phyloP scores from a whole-genome alignment of 2,113 vertebrate genomes.

The Mohoua ochrocephala region DNA sequence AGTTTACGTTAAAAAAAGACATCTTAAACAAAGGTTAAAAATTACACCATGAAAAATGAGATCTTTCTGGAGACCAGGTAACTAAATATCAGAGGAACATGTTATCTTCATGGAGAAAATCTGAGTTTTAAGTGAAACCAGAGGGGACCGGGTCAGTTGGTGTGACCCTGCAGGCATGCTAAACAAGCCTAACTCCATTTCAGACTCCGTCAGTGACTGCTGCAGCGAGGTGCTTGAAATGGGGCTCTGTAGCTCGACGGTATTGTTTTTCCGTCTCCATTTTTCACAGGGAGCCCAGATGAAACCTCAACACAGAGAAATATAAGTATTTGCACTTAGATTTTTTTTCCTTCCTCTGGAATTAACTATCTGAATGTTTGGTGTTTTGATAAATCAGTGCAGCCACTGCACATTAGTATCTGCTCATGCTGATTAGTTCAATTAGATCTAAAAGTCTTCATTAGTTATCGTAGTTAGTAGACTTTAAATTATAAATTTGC shows the following conservation, averaged over 20 bases:
- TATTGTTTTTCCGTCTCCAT: constrained; percentile 32
- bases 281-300: constrained; percentile 40
- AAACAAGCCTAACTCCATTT: constrained; percentile 40
- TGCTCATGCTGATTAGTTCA: not conserved
- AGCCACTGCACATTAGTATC: not conserved
- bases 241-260: constrained; percentile 28
- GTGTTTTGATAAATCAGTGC: constrained; percentile 19
- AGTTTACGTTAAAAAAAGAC: not conserved
- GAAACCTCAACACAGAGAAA: constrained; percentile 5
- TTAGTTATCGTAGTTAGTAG: not conserved
- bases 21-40: constrained; percentile 46
- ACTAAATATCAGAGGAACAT: constrained; percentile 36
- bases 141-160: constrained; percentile 14
- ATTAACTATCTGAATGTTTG: not conserved
- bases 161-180: constrained; percentile 55
- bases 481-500: not conserved
- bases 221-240: constrained; percentile 46
- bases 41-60: constrained; percentile 35
- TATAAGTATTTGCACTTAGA: constrained; percentile 3
- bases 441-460: not conserved
- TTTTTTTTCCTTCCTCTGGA: not conserved
- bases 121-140: constrained; percentile 55
- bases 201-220: not conserved
- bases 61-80: constrained; percentile 32
- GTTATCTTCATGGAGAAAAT: constrained; percentile 48